Conservation (phyloP, 2,797 vertebrate species). For the Somateria mollissima region DNA sequence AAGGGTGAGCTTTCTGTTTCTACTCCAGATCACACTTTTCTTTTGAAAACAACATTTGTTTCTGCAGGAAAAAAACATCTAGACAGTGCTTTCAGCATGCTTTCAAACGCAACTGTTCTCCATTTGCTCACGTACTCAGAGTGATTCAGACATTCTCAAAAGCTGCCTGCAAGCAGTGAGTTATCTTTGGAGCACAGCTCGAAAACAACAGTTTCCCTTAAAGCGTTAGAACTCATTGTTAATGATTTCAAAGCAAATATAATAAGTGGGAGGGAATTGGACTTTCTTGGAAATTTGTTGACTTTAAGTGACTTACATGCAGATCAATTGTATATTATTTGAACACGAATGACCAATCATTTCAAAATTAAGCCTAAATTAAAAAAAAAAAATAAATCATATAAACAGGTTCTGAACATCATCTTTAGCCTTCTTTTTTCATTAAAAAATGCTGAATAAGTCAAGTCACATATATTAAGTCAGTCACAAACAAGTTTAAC, state of each 20-base stretch:
- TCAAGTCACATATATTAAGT: background rate
- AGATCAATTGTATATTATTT: background rate
- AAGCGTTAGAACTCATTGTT: background rate
- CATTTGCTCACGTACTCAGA: background rate
- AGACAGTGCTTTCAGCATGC: background rate
- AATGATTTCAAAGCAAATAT: constrained; percentile 1
- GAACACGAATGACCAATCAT: background rate
- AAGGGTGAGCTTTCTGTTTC: background rate
- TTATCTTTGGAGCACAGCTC: background rate
- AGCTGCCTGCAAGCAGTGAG: background rate
- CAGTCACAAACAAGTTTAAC: background rate
- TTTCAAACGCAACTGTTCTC: background rate
- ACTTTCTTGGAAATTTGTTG: background rate
- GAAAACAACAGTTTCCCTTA: background rate
- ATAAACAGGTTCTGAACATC: background rate
- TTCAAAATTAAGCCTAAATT: background rate
- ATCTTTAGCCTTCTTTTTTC: background rate
- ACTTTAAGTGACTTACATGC: background rate
- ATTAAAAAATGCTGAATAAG: background rate
- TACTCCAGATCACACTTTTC: background rate
- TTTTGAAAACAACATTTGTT: background rate
- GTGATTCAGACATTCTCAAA: background rate
- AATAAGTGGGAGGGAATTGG: background rate
- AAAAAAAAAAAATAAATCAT: background rate
- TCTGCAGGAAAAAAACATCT: background rate